Conservation (phyloP, 2,797 vertebrate genomes). For the Cossypha heuglini region DNA sequence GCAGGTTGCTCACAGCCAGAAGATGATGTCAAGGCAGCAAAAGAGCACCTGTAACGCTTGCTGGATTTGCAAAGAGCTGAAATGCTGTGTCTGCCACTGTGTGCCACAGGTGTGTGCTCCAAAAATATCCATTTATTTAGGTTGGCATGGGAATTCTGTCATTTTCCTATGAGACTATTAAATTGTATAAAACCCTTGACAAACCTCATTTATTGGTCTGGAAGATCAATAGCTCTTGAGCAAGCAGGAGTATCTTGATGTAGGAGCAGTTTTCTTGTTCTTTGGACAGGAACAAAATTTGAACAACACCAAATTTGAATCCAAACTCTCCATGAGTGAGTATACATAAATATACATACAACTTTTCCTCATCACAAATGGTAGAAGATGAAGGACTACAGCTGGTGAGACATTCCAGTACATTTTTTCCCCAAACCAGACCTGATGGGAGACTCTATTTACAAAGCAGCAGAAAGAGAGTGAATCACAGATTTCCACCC, state of each 20-base stretch:
- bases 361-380: neutral
- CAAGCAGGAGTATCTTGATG: neutral
- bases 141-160: neutral
- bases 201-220: neutral
- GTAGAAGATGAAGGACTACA: neutral
- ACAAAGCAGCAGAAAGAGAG: neutral
- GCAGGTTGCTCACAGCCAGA: neutral
- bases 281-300: accelerated
- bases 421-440: neutral
- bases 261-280: neutral
- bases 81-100: neutral
- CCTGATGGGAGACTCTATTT: neutral
- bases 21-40: neutral
- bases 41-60: neutral
- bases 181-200: neutral
- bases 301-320: neutral
- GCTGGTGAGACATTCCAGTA: neutral
- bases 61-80: neutral
- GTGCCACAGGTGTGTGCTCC: neutral
- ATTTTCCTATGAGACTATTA: neutral
- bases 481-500: neutral
- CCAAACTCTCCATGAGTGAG: neutral
- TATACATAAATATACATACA: neutral
- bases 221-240: neutral
- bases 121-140: neutral